Base-by-base conservation (phyloP, 2,113 vertebrate genomes). In the Grantiella picta region DNA sequence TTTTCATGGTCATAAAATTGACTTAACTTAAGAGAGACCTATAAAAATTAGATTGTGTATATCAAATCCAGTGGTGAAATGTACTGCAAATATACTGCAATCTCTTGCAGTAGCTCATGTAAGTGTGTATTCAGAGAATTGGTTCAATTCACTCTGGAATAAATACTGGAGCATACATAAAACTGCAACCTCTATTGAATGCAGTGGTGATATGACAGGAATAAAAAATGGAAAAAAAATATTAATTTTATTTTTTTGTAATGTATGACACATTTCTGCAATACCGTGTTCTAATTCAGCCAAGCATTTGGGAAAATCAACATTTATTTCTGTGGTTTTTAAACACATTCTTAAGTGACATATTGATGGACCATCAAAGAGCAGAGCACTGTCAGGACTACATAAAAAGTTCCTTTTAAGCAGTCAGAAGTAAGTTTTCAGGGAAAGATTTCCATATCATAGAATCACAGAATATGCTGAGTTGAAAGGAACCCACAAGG, bases 11-110 rank as follows among this genome's bases (percentile, higher is more conserved):
- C 2, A 0, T 91, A 94, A 95, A 95, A 94, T 15, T 91, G 89
- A 89, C 80, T 85, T 97, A 95, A 87, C 91, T 92, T 92, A 90
- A 77, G 59, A 93, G 38, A 91, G 59, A 83, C 63, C 90, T 94
- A 91, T 90, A 90, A 95, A 95, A 94, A 92, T 92, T 90, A 82
- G 33, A 72, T 57, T 82, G 33, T 47, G 19, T 97, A 68, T 92
- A 91, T 86, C 84, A 95, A 93, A 93, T 36, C 61, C 33, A 66
- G 19, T 90, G 63, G 45, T 47, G 47, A 94, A 92, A 91, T 88
- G 70, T 73, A 38, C 36, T 38, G 36, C 36, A 38, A 38, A 38
- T 38, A 11, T 38, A 38, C 38, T 47, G 38, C 89, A 95, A 95
- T 82, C 63, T 56, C 90, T 23, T 87, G 59, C 35, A 59, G 47